Conservation (phyloP, 1,140 invertebrate genomes). For the Asobara japonica region DNA sequence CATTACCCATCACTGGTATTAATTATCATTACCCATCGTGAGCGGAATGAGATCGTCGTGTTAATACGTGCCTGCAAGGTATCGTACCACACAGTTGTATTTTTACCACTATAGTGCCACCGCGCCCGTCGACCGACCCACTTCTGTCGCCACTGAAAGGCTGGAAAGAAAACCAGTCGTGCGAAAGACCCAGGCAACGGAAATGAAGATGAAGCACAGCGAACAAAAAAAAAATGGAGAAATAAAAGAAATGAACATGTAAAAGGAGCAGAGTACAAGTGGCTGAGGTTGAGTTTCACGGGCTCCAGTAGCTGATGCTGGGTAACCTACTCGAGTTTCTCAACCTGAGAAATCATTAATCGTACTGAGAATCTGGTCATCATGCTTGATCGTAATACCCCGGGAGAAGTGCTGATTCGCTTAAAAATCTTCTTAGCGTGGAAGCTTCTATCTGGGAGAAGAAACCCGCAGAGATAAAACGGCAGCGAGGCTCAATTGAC, state of each 20-base stretch:
- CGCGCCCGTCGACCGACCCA: conserved; percentile 61
- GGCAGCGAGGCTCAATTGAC: too few species aligned
- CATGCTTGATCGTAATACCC: conserved; percentile 16
- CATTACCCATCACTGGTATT: not conserved
- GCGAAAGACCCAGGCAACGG: conserved; percentile 30
- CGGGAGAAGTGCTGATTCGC: too few species aligned
- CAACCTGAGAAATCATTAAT: conserved; percentile 32
- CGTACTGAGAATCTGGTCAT: conserved; percentile 31
- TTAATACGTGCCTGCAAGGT: not conserved
- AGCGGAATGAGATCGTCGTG: not conserved
- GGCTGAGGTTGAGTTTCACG: conserved; percentile 45
- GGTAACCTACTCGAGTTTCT: conserved; percentile 29
- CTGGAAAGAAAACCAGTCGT: conserved; percentile 27
- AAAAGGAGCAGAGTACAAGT: conserved; percentile 34
- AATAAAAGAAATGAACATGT: not conserved
- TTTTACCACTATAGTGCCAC: conserved; percentile 47
- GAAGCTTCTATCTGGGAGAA: too few species aligned
- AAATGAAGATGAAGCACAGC: conserved; percentile 36
- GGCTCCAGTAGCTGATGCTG: not conserved
- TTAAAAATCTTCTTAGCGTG: too few species aligned
- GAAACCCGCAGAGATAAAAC: too few species aligned
- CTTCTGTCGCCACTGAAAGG: conserved; percentile 53
- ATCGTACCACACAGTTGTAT: not conserved
- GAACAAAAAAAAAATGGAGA: conserved; percentile 12
- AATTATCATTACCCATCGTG: not conserved